phyloP scores from a whole-genome alignment of 2,888 invertebrate species.

The Caenorhabditis parvicauda region DNA sequence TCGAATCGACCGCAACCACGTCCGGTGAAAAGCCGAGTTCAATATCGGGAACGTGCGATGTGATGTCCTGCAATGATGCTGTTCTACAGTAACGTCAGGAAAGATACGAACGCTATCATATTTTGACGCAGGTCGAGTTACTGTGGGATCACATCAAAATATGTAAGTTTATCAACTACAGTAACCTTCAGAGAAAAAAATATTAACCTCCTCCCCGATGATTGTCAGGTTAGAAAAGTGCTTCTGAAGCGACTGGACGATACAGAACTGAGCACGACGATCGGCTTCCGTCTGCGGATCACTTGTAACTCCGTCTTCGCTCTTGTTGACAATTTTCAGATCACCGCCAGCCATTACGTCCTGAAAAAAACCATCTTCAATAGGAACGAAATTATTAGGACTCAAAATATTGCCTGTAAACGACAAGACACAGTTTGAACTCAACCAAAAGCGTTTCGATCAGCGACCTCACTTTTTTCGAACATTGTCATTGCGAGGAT shows the following conservation, averaged over 20 bases:
- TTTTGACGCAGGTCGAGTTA: no score
- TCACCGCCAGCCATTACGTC: slow-evolving; percentile 45
- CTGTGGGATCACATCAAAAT: no score
- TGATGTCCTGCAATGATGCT: slow-evolving; percentile 62
- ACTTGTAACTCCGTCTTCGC: slow-evolving; percentile 70
- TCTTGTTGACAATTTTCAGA: slow-evolving; percentile 66
- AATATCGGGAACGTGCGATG: slow-evolving; percentile 75
- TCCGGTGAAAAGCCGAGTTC: slow-evolving; percentile 75
- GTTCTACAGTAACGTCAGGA: background rate
- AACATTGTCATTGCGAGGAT: no score
- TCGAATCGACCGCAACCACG: slow-evolving; percentile 67
- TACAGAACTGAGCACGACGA: slow-evolving; percentile 87
- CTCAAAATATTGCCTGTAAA: no score
- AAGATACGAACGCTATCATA: no score
- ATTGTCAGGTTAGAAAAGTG: slow-evolving; percentile 84
- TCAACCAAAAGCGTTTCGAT: no score
- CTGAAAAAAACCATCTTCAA: slow-evolving; percentile 38
- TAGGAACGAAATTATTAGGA: no score
- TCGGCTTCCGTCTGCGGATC: slow-evolving; percentile 92
- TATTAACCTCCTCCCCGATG: slow-evolving; percentile 75
- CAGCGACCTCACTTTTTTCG: no score
- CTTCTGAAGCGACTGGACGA: slow-evolving; percentile 79
- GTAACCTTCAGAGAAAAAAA: background rate
- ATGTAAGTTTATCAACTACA: no score
- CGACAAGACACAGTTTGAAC: no score